Conservation (phyloP, 2,113 vertebrate genomes). For the Mus spicilegus region DNA sequence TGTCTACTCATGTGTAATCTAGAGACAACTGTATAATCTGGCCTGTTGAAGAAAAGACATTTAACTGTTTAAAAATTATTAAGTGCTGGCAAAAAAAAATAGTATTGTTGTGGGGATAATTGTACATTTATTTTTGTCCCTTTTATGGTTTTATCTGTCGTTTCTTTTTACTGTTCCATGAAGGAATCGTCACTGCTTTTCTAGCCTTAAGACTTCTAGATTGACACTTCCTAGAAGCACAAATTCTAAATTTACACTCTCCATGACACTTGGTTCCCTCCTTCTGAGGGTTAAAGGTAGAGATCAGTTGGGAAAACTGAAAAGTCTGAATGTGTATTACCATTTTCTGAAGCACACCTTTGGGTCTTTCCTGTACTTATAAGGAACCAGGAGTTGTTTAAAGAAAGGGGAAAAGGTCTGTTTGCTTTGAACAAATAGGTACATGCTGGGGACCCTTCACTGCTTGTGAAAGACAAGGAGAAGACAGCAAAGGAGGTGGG, state of each 20-base stretch:
- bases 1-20: not conserved
- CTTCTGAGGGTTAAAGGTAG: constrained; percentile 32
- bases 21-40: constrained; percentile 2
- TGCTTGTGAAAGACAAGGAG: not conserved
- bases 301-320: constrained; percentile 38
- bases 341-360: constrained; percentile 30
- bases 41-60: not conserved
- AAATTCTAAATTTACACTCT: constrained; percentile 51
- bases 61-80: not conserved
- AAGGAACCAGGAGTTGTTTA: constrained; percentile 45
- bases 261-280: not conserved
- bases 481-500: not conserved
- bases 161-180: constrained; percentile 9
- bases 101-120: not conserved
- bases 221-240: constrained; percentile 40
- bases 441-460: not conserved
- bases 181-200: constrained; percentile 37
- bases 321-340: constrained; percentile 29
- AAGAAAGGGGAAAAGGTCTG: not conserved
- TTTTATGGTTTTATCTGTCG: not conserved
- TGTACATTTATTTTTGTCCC: not conserved
- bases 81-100: not conserved
- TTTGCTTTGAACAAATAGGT: constrained; percentile 56
- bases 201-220: constrained; percentile 54
- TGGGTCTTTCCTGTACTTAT: not conserved